These are phyloP conservation scores for Blera fallax DNA, from an alignment of 2,888 invertebrate genomes.

Conservation along the genomic window DNA sequence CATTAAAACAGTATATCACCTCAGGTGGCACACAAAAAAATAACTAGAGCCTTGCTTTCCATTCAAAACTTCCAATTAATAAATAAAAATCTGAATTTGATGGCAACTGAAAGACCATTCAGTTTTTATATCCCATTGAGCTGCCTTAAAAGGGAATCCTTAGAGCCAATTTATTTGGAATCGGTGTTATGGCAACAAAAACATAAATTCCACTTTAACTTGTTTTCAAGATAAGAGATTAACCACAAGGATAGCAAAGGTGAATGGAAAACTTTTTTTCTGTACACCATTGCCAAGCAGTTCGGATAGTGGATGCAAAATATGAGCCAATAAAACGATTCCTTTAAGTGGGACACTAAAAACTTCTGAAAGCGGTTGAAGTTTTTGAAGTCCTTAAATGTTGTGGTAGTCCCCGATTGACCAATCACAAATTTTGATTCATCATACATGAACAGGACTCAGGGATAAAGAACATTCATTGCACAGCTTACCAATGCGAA, in stretches of 20 bases:
- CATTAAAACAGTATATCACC: neutral
- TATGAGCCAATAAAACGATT: neutral
- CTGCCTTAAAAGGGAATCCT: neutral
- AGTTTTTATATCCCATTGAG: neutral
- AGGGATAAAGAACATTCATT: no score
- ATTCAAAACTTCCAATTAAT: neutral
- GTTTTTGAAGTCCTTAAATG: no score
- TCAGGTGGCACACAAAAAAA: neutral
- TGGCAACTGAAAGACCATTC: neutral
- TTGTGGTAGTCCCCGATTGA: no score
- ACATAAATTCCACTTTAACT: neutral
- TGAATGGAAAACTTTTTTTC: neutral
- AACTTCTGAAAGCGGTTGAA: neutral
- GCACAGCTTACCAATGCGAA: no score
- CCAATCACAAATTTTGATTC: no score
- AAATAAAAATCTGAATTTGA: constrained; percentile 4
- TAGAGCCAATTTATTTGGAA: constrained; percentile 24
- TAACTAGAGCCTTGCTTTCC: neutral
- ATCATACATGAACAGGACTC: no score
- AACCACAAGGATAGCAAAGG: neutral
- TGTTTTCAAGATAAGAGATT: constrained; percentile 9
- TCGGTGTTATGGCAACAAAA: neutral
- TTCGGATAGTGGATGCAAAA: neutral
- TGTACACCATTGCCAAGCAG: neutral
- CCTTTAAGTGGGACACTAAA: neutral